Evolutionary conservation across 2,113 vertebrate genomes (phyloP).

Genomic region (Tauraco erythrolophus): DNA sequence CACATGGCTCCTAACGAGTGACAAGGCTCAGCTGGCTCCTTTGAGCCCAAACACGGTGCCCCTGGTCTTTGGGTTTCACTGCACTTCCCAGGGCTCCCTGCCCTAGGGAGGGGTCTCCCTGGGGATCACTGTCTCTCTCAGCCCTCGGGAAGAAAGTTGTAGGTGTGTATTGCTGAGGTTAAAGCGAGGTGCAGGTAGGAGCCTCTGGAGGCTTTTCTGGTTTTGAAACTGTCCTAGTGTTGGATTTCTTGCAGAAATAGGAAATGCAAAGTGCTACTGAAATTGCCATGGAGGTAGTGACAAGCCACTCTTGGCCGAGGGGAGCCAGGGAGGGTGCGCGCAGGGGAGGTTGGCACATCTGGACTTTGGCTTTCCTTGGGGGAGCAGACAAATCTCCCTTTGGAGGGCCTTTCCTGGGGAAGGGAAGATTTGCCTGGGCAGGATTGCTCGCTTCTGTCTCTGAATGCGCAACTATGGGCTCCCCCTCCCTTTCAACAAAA

Average conservation of each 20-base stretch:
- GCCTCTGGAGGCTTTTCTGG: not conserved
- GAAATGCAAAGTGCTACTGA: not conserved
- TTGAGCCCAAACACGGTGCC: rapidly evolving
- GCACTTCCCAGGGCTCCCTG: not conserved
- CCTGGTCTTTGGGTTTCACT: not conserved
- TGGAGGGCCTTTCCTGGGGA: not conserved
- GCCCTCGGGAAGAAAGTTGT: not conserved
- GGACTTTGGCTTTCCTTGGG: not conserved
- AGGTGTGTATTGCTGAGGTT: not conserved
- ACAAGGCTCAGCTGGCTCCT: not conserved
- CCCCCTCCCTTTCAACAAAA: not conserved
- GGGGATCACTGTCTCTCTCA: not conserved
- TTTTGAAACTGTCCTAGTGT: not conserved
- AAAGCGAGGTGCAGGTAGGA: not conserved
- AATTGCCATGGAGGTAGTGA: not conserved
- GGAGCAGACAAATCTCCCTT: not conserved
- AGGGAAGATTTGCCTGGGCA: not conserved
- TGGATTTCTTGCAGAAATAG: not conserved
- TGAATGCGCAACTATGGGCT: rapidly evolving
- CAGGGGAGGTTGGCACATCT: not conserved
- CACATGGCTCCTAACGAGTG: not conserved
- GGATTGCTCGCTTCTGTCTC: not conserved
- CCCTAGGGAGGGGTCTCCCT: not conserved
- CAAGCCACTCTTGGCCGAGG: not conserved
- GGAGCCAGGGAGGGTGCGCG: no score